Evolutionary conservation across 1,140 invertebrate species (phyloP), one percentile per base, ranked within the genome.

Genomic region (Bombus haemorrhoidalis): DNA sequence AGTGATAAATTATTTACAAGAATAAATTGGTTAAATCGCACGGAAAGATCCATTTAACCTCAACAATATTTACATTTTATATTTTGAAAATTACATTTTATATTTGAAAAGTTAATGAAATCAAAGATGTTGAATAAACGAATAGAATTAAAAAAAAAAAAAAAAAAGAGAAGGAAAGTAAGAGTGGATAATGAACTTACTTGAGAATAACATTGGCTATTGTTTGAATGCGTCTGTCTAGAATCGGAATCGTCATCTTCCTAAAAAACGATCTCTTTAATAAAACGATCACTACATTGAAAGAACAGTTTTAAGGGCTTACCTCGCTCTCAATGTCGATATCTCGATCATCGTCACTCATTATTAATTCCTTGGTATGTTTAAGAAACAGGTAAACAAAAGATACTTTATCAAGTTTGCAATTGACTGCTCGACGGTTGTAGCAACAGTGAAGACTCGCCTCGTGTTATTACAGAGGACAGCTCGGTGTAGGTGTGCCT

Each of bases 241-340:
- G 96, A 96, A 92, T 97, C 96, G 4, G 96, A 97, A 89, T 97
- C 96, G 34, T 96, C 96, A 79, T 96, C 96, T 91, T 97, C 96
- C 96, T 97, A 87, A 90, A 95, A 89, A 87, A 85, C 41, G 43
- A 62, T 2, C 10, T 32, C 18, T 71, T 68, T 62, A 62, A 71
- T 43, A 41, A 41, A 34, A 32, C 18, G 43, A n/a, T n/a, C n/a
- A n/a, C n/a, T 39, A 39, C 10, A 64, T 85, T 37, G 28, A 47
- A 47, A 39, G 41, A 18, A 6, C 12, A 8, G 4, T 15, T 79
- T 62, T 68, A 79, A 77, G 86, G 89, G 96, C 97, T 96, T 96
- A 98, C 98, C 96, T 98, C 98, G 96, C 98, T 98, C 95, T 98
- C 98, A 90, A 98, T 98, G 95, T 98, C 98, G 93, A 98, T 98